Evolutionary conservation across 1,140 invertebrate genomes (phyloP).

Genomic region (Branchinecta lynchi): DNA sequence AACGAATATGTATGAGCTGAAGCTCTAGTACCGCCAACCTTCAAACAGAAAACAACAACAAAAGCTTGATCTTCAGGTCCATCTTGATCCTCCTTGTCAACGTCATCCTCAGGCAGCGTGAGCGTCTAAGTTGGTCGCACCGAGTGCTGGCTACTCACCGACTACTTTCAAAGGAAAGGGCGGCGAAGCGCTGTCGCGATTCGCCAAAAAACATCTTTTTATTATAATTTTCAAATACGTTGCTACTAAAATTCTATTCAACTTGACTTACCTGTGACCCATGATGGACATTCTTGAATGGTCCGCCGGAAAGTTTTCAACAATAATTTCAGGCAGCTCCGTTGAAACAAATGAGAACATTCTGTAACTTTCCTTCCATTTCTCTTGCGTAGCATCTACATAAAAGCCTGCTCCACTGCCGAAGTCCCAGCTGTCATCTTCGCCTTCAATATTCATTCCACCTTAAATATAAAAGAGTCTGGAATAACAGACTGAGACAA

Average conservation of each 20-base stretch:
- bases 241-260: constrained; percentile 12
- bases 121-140: too few species aligned
- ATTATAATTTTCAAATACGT: background rate
- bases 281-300: constrained; percentile 54
- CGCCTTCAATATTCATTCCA: constrained; percentile 69
- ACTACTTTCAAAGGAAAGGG: too few species aligned
- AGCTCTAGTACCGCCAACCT: too few species aligned
- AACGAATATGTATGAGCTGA: too few species aligned
- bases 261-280: constrained; percentile 52
- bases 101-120: too few species aligned
- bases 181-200: too few species aligned
- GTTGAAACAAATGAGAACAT: constrained; percentile 94
- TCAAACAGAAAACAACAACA: too few species aligned
- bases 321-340: constrained; percentile 67
- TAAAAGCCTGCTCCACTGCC: constrained; percentile 93
- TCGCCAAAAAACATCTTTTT: background rate
- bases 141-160: too few species aligned
- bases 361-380: constrained; percentile 84
- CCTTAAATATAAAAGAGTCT: constrained; percentile 32
- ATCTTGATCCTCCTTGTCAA: too few species aligned
- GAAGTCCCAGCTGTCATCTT: constrained; percentile 83
- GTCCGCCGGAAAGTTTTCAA: constrained; percentile 47
- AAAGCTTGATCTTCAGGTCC: too few species aligned
- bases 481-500: too few species aligned
- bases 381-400: constrained; percentile 72